These are phyloP conservation scores for Drosophila peninsularis DNA, from an alignment of 2,888 invertebrate genomes.

Conservation along the genomic window DNA sequence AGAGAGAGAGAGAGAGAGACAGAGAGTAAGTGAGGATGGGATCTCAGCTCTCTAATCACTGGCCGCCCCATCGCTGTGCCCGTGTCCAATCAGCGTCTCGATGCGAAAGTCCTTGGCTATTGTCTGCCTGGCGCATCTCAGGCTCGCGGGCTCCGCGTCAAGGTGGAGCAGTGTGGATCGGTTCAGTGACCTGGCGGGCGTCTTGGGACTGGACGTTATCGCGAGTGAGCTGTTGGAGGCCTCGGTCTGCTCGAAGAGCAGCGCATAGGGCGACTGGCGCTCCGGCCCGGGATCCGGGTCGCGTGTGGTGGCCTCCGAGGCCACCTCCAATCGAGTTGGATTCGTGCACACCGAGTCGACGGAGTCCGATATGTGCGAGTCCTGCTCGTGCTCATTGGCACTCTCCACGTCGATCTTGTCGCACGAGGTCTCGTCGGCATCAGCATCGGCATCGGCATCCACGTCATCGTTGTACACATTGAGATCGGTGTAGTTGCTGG, in stretches of 20 bases:
- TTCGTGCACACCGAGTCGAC: slow-evolving; percentile 82
- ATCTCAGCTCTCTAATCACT: slow-evolving; percentile 59
- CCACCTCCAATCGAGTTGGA: slow-evolving; percentile 70
- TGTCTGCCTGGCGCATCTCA: slow-evolving; percentile 75
- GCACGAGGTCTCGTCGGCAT: slow-evolving; percentile 77
- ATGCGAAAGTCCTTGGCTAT: slow-evolving; percentile 84
- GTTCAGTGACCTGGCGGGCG: slow-evolving; percentile 41
- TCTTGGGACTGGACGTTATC: slow-evolving; percentile 76
- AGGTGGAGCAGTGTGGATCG: slow-evolving; percentile 52
- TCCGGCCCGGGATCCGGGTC: slow-evolving; percentile 42
- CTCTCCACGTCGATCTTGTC: slow-evolving; percentile 85
- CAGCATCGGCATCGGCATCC: slow-evolving; percentile 72
- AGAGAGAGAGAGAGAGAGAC: background rate
- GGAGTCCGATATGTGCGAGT: slow-evolving; percentile 84
- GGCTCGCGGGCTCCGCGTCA: slow-evolving; percentile 72
- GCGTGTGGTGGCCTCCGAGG: slow-evolving; percentile 48
- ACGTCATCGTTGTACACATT: slow-evolving; percentile 72
- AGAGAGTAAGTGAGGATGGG: background rate
- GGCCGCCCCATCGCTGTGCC: slow-evolving; percentile 70
- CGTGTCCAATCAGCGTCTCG: slow-evolving; percentile 84
- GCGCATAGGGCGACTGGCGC: slow-evolving; percentile 69
- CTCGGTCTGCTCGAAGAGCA: slow-evolving; percentile 81
- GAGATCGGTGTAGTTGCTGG: slow-evolving; percentile 56
- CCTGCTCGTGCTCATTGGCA: slow-evolving; percentile 83
- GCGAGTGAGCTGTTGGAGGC: slow-evolving; percentile 74